Evolutionary conservation across 2,113 vertebrate genomes (phyloP).

Genomic region (Erpornis zantholeuca): DNA sequence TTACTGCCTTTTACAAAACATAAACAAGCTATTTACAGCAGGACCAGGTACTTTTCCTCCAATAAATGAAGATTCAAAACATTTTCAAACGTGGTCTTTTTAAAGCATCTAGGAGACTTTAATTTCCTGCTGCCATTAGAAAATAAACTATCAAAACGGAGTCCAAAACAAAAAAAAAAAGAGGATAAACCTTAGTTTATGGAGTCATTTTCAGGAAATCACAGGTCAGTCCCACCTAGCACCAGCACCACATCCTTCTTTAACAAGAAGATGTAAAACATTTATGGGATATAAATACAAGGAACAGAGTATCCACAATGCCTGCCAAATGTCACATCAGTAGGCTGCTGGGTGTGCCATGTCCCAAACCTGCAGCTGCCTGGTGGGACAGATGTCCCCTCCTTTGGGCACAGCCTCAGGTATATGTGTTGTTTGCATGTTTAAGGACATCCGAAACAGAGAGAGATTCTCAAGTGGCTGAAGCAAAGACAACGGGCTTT

Average conservation of each 20-base stretch:
- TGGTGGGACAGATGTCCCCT: background rate
- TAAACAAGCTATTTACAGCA: background rate
- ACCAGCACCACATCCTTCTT: background rate
- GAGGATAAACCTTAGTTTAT: background rate
- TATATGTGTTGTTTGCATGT: rapidly evolving
- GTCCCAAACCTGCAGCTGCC: background rate
- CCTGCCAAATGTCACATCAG: background rate
- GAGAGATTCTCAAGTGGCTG: background rate
- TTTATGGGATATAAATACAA: background rate
- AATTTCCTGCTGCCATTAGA: background rate
- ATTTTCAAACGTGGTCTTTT: background rate
- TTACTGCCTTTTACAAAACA: background rate
- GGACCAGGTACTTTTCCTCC: background rate
- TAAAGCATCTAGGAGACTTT: background rate
- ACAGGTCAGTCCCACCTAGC: background rate
- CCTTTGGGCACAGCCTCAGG: background rate
- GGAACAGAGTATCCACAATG: background rate
- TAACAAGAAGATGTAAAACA: background rate
- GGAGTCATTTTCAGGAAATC: background rate
- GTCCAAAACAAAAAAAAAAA: background rate
- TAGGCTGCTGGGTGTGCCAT: background rate
- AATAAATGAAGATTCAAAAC: background rate
- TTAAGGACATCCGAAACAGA: background rate
- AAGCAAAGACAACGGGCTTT: background rate
- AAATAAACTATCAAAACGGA: background rate